Evolutionary conservation across 2,797 vertebrate species (phyloP).

Genomic region (Parotocinclus haroldoi): DNA sequence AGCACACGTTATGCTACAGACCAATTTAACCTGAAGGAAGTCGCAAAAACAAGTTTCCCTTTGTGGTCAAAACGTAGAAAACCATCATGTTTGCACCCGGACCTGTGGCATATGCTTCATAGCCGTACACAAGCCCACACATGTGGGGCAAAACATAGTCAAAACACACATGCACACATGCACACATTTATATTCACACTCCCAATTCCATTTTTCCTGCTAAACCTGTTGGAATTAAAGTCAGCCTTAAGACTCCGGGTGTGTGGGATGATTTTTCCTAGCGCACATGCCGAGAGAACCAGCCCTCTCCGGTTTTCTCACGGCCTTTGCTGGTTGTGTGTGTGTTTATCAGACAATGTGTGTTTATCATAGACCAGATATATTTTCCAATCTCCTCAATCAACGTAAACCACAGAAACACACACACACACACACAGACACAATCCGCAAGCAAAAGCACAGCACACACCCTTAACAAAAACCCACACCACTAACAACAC

Average conservation of each 20-base stretch:
- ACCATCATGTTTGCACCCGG: constrained; percentile 38
- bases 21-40: constrained; percentile 19
- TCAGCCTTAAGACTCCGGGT: constrained; percentile 70
- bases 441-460: constrained; percentile 1
- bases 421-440: constrained; percentile 23
- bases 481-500: constrained; percentile 24
- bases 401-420: not conserved
- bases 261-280: constrained; percentile 68
- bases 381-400: constrained; percentile 34
- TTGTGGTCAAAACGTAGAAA: constrained; percentile 31
- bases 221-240: constrained; percentile 79
- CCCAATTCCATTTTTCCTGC: constrained; percentile 67
- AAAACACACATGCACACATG: constrained; percentile 47
- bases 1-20: constrained; percentile 10
- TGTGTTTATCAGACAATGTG: constrained; percentile 3
- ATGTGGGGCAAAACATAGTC: constrained; percentile 39
- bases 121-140: constrained; percentile 47
- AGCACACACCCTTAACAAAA: constrained; percentile 3
- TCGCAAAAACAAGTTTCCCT: constrained; percentile 32
- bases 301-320: constrained; percentile 69
- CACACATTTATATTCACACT: constrained; percentile 63
- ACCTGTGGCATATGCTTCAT: constrained; percentile 16
- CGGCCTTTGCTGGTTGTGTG: constrained; percentile 53
- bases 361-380: constrained; percentile 32
- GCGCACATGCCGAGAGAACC: constrained; percentile 76